These are phyloP conservation scores for Glaucidium brasilianum DNA, from an alignment of 2,113 vertebrate genomes.

Conservation along the genomic window DNA sequence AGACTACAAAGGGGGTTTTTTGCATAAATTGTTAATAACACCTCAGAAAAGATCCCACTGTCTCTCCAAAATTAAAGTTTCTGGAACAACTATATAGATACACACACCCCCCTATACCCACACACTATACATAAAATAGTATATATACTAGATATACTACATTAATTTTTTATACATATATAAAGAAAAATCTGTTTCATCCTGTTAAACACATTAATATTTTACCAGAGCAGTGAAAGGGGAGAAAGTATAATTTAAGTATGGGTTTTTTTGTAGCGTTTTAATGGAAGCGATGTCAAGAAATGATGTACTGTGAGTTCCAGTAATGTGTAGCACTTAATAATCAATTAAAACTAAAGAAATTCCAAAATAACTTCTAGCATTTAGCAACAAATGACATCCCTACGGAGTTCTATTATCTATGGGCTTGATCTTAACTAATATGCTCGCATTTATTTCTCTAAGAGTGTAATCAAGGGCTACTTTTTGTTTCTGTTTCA, in stretches of 20 bases:
- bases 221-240: neutral
- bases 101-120: too few relatives aligned
- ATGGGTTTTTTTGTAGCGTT: neutral
- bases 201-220: neutral
- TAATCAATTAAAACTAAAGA: neutral
- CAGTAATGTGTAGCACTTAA: neutral
- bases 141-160: neutral
- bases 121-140: neutral
- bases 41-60: neutral
- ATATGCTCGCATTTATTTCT: neutral
- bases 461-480: neutral
- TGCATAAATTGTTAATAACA: neutral
- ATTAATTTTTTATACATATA: neutral
- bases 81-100: neutral
- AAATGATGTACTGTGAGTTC: neutral
- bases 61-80: neutral
- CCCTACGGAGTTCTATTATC: neutral
- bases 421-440: neutral
- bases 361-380: neutral
- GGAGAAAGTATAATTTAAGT: neutral
- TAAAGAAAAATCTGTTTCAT: neutral
- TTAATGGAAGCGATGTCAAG: neutral
- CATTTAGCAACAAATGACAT: neutral
- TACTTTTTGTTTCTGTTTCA: neutral
- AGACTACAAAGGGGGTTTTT: neutral